Base-by-base conservation (phyloP, 1,140 invertebrate genomes). In the Caenorhabditis briggsae region DNA sequence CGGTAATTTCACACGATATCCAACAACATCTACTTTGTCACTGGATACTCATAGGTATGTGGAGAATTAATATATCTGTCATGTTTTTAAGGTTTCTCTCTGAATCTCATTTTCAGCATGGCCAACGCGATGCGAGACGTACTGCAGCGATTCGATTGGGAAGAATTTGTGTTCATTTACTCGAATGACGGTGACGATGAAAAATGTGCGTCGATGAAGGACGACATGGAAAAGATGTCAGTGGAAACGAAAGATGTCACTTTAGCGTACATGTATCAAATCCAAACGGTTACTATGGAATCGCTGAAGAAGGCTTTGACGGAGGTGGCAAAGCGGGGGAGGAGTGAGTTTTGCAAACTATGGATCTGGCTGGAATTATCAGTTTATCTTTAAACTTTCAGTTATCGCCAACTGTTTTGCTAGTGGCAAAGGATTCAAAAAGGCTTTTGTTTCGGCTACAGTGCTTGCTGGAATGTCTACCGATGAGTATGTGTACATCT, bases 401-500 rank as follows among this genome's bases (percentile, higher is more conserved):
- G 74, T 82, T 9, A 50, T 82, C 11, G 74, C 48, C 1, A 48
- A 11, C 11, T 82, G 74, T 25, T 20, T 55, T 11, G 18, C 74
- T 48, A 43, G 18, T 23, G 59, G 59, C 2, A 61, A 61, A 11
- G 59, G 59, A 61, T 61, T 23, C 9, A 61, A 61, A 23, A 82
- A 50, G 23, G 25, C 74, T 25, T 11, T 55, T 9, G 25, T 82
- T 18, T 23, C n/a, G 20, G 74, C 74, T 11, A n/a, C 25, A 9
- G n/a, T n/a, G 12, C 7, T 12, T 7, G 46, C 23, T 20, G 74
- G 25, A 25, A 23, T 23, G 43, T 25, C 46, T 55, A 82, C 74
- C 2, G 48, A 23, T 55, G 74, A 86, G 23, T 86, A 50, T 43
- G 84, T 86, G 20, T 86, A 86, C 33, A 59, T 86, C 11, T 16